Conservation (phyloP, 2,797 vertebrate species). For the Hapalemur alaotrensis region DNA sequence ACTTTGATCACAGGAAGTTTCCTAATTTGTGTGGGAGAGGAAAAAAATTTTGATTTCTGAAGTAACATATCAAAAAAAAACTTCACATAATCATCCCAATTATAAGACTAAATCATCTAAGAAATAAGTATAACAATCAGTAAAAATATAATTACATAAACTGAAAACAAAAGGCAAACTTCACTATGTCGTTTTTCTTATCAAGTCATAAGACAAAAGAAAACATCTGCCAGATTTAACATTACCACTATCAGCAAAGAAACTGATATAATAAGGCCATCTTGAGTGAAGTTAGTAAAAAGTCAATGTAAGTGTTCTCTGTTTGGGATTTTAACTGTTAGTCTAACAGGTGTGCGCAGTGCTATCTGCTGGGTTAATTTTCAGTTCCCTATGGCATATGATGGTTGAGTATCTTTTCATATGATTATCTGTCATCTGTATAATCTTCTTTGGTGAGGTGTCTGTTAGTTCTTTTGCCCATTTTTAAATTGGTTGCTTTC, state of each 20-base stretch:
- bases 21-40: constrained; percentile 16
- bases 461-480: not conserved
- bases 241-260: not conserved
- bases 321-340: not conserved
- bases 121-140: not conserved
- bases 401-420: not conserved
- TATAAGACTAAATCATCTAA: not conserved
- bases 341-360: fast-evolving
- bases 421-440: not conserved
- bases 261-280: not conserved
- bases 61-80: not conserved
- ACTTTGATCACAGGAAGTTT: constrained; percentile 82
- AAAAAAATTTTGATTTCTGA: not conserved
- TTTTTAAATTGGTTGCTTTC: not conserved
- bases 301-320: not conserved
- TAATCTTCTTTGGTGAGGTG: not conserved
- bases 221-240: not conserved
- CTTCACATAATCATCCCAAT: not conserved
- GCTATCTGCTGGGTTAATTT: not conserved
- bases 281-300: not conserved
- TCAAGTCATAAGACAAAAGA: not conserved
- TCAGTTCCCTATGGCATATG: not conserved
- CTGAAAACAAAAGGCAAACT: not conserved
- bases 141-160: not conserved
- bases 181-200: not conserved